A percentile compares a stretch with the other conserved stretches of the same genome.
Conservation (phyloP, 2,113 vertebrate genomes). For the Serinus canaria region DNA sequence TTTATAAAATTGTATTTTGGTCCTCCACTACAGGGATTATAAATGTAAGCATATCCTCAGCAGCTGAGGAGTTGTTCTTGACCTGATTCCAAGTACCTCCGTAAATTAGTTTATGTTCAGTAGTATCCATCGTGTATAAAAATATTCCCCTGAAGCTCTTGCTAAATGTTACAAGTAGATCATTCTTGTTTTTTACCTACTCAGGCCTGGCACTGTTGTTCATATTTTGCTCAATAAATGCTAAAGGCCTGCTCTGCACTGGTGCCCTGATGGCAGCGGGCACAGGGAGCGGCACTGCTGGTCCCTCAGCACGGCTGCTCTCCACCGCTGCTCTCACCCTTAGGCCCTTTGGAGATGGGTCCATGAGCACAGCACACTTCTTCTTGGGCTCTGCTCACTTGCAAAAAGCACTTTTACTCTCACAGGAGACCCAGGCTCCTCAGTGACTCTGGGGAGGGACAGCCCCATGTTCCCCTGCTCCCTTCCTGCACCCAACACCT, state of each 20-base stretch:
- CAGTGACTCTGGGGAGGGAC: not conserved
- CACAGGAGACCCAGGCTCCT: not conserved
- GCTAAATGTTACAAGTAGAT: conserved; percentile 27
- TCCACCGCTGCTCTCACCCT: not conserved
- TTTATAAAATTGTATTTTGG: not conserved
- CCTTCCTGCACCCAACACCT: not conserved
- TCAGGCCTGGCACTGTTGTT: not conserved
- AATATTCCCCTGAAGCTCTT: conserved; percentile 43
- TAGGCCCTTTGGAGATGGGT: not conserved
- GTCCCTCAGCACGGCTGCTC: not conserved
- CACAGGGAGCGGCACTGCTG: fast-evolving
- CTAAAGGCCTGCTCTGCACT: not conserved
- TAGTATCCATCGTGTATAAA: conserved; percentile 14
- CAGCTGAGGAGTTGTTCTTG: conserved; percentile 39
- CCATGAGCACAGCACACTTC: not conserved
- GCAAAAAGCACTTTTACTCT: not conserved
- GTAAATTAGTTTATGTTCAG: conserved; percentile 58
- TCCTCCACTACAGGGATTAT: not conserved
- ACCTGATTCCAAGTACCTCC: conserved; percentile 33
- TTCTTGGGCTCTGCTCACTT: not conserved
- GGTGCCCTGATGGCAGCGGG: not conserved
- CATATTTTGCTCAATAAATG: not conserved
- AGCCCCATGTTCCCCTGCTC: fast-evolving
- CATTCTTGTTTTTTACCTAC: not conserved
- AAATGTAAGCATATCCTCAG: conserved; percentile 7